Base-by-base conservation (phyloP, 2,888 invertebrate genomes). In the Fragum fragum region DNA sequence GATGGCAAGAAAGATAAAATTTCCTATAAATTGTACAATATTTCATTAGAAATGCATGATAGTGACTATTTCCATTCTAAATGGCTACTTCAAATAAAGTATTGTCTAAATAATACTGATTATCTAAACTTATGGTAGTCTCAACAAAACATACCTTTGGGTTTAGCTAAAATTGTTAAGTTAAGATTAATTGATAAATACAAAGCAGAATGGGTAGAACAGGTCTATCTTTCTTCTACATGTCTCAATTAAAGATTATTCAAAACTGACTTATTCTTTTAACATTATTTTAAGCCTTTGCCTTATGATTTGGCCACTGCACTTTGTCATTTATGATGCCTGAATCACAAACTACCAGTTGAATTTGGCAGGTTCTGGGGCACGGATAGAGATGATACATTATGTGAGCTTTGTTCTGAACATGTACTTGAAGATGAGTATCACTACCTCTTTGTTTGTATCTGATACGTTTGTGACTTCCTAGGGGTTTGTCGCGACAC, bases 331-430 rank as follows among this genome's bases (percentile, higher is more conserved):
- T 57, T 57, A 9, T 14, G 57, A 57, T 57, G 57, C 21, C 14
- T 57, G 23, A 57, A 57, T 57, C 23, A 57, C 28, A 57, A 57
- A 23, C n/a, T 57, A 16, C 57, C 57, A 26, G 21, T 57, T 26
- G 57, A 57, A 57, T 11, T 14, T 23, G 26, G 28, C 21, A 57
- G 57, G n/a, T 57, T 57, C 28, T 23, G 28, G 28, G 57, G 57
- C 14, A 21, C 28, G 2, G 28, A 26, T 23, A 57, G 57, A 28
- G 57, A 57, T 57, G 57, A 57, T 14, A 57, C 6, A 57, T 2
- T 57, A 18, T 57, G 57, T 57, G 14, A 57, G 14, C 23, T 57
- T 21, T 57, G 57, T 57, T 26, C 14, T 28, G 14, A 28, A 11
- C 23, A 57, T 28, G 26, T 5, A 26, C 16, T 57, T 26, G 57